Evolutionary conservation across 2,113 vertebrate species (phyloP).

Genomic region (Struthio camelus): DNA sequence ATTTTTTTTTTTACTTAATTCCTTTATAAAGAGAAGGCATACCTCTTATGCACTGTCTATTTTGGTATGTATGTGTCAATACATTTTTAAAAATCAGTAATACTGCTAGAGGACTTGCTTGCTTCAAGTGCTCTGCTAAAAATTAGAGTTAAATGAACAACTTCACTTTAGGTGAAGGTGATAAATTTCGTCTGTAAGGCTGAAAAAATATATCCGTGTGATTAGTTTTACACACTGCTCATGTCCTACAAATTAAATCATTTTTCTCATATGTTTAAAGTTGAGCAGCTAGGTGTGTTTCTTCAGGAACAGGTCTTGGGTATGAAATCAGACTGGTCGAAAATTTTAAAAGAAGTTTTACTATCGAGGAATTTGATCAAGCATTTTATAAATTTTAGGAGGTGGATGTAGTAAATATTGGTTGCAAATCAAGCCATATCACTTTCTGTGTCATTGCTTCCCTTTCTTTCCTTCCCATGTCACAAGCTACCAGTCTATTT

Average conservation of each 20-base stretch:
- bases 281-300: background rate
- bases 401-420: background rate
- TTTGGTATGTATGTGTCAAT: background rate
- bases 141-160: background rate
- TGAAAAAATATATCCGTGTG: background rate
- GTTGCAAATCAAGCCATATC: background rate
- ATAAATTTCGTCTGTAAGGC: background rate
- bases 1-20: background rate
- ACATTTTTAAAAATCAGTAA: background rate
- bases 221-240: background rate
- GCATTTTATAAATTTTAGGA: background rate
- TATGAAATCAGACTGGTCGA: background rate
- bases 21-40: background rate
- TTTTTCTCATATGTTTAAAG: background rate
- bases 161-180: background rate
- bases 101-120: background rate
- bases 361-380: background rate
- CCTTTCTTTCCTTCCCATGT: background rate
- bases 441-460: conserved; percentile 5
- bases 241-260: background rate
- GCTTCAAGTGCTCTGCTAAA: background rate
- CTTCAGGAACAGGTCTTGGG: background rate
- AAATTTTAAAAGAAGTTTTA: background rate
- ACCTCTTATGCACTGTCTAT: background rate
- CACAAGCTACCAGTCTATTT: background rate